A percentile compares a stretch with the other conserved stretches of the same genome.
Evolutionary conservation across 2,797 vertebrate species (phyloP).

Genomic region (Sebastes nivosus): DNA sequence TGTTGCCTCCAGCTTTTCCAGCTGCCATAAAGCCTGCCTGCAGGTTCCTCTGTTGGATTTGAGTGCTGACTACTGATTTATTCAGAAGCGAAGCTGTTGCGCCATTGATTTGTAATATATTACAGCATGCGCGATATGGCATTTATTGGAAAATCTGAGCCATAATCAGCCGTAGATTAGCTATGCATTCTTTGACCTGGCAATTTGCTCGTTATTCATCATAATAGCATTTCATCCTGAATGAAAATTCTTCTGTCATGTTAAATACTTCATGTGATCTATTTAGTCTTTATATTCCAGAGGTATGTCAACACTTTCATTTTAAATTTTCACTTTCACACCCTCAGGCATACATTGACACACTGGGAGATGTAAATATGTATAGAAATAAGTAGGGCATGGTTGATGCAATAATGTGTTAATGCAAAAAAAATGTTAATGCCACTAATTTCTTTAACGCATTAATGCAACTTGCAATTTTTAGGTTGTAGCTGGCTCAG

Average conservation of each 20-base stretch:
- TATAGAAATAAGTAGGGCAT: not conserved
- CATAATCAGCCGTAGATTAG: not conserved
- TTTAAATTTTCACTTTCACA: not conserved
- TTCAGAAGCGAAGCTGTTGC: conserved; percentile 33
- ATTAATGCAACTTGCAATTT: too few species aligned
- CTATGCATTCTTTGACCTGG: not conserved
- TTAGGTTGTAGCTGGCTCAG: too few species aligned
- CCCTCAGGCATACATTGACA: not conserved
- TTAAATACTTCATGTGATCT: not conserved
- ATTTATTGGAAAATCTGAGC: conserved; percentile 15
- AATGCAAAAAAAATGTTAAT: too few species aligned
- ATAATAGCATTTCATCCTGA: not conserved
- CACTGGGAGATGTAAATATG: not conserved
- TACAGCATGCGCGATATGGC: conserved; percentile 16
- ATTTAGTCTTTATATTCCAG: not conserved
- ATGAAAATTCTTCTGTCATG: not conserved
- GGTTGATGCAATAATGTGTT: too few species aligned
- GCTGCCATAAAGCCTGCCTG: conserved; percentile 52
- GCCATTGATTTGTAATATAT: conserved; percentile 17
- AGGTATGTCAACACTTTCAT: not conserved
- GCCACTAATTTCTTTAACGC: too few species aligned
- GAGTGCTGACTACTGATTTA: conserved; percentile 56
- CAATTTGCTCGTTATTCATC: not conserved
- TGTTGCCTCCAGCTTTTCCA: conserved; percentile 55
- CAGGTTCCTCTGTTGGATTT: conserved; percentile 32